These are phyloP conservation scores for Drosophila prolongata DNA, from an alignment of 2,888 invertebrate species.

Conservation along the genomic window DNA sequence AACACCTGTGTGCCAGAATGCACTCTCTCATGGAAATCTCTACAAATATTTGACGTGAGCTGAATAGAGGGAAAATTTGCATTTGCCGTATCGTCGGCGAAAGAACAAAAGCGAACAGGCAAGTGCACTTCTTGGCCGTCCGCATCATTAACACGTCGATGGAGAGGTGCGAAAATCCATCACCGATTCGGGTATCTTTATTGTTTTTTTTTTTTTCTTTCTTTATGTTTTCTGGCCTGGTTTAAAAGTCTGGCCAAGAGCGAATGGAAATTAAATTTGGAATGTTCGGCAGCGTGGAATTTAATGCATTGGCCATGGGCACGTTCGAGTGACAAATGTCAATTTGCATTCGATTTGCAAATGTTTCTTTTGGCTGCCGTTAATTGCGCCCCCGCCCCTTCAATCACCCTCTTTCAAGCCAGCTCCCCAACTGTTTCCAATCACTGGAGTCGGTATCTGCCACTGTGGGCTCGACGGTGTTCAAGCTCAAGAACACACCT, in stretches of 20 bases:
- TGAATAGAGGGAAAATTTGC: conserved; percentile 74
- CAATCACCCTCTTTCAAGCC: background rate
- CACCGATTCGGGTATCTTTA: conserved; percentile 36
- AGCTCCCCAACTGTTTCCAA: conserved; percentile 49
- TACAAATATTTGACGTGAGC: conserved; percentile 75
- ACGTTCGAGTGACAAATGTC: conserved; percentile 75
- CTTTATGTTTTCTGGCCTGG: conserved; percentile 31
- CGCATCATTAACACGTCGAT: conserved; percentile 70
- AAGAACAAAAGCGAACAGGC: conserved; percentile 74
- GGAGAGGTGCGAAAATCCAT: conserved; percentile 74
- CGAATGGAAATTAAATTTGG: conserved; percentile 51
- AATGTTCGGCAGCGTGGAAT: conserved; percentile 48
- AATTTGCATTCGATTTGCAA: conserved; percentile 73
- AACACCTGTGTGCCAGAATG: conserved; percentile 77
- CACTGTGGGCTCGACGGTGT: conserved; percentile 48
- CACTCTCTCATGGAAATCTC: conserved; percentile 67
- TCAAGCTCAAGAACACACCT: conserved; percentile 84
- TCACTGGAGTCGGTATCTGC: conserved; percentile 48
- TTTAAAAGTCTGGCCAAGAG: conserved; percentile 50
- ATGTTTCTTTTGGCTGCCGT: conserved; percentile 49
- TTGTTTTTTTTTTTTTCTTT: background rate
- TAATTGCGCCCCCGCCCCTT: conserved; percentile 30
- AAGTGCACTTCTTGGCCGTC: conserved; percentile 39
- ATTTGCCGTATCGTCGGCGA: conserved; percentile 63
- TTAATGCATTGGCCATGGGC: conserved; percentile 49